Conservation (phyloP, 2,888 invertebrate genomes). For the Mythimna loreyi region DNA sequence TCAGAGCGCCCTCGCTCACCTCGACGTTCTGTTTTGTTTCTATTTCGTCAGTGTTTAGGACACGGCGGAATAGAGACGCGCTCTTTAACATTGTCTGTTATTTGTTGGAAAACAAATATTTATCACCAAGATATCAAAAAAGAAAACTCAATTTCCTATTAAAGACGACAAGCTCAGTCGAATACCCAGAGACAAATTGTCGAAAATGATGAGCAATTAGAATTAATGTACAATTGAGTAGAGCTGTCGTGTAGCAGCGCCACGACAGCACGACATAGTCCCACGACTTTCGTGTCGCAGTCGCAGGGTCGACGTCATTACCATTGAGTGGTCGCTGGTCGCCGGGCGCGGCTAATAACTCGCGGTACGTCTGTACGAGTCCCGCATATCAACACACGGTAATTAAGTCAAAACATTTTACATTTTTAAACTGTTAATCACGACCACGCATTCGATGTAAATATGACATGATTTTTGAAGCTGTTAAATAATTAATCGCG, state of each 20-base stretch:
- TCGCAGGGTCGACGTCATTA: slow-evolving; percentile 40
- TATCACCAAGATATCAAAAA: not conserved
- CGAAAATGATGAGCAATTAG: slow-evolving; percentile 51
- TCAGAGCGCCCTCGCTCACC: slow-evolving; percentile 25
- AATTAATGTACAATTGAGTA: slow-evolving; percentile 57
- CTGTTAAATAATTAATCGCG: slow-evolving; percentile 62
- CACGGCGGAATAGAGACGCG: slow-evolving; percentile 8
- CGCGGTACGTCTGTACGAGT: slow-evolving; percentile 67
- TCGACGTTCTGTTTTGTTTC: slow-evolving; percentile 20
- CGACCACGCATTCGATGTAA: slow-evolving; percentile 72
- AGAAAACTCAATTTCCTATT: not conserved
- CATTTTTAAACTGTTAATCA: slow-evolving; percentile 74
- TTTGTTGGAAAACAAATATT: slow-evolving; percentile 6
- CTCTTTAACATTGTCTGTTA: not conserved
- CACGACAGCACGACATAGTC: slow-evolving; percentile 39
- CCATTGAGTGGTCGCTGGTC: slow-evolving; percentile 20
- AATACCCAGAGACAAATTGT: slow-evolving; percentile 15
- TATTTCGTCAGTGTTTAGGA: slow-evolving; percentile 29
- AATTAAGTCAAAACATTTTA: slow-evolving; percentile 76
- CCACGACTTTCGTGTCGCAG: slow-evolving; percentile 63
- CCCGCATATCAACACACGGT: slow-evolving; percentile 77
- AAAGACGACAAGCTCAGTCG: not conserved
- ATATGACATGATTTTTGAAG: slow-evolving; percentile 71
- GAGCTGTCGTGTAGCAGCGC: slow-evolving; percentile 52
- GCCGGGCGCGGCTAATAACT: slow-evolving; percentile 69